Conservation (phyloP, 2,888 invertebrate species). For the Drosophila imparisetae region DNA sequence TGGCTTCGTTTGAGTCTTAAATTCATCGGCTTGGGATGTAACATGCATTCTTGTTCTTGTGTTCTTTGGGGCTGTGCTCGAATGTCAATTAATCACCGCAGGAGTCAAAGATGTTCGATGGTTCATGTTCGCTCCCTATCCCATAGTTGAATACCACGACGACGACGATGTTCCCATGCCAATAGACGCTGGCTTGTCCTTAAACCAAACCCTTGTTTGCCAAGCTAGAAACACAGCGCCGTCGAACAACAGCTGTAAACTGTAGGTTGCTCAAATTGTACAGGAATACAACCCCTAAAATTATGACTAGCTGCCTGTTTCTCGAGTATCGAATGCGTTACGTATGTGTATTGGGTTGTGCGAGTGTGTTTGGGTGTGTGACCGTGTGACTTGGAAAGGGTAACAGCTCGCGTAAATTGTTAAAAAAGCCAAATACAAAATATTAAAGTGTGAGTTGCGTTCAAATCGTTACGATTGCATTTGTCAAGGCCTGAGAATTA, state of each 20-base stretch:
- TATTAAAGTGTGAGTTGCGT: slow-evolving; percentile 60
- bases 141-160: slow-evolving; percentile 8
- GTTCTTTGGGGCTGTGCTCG: slow-evolving; percentile 37
- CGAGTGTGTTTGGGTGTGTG: slow-evolving; percentile 27
- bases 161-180: slow-evolving; percentile 57
- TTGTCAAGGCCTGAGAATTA: slow-evolving; percentile 76
- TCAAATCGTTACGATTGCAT: slow-evolving; percentile 68
- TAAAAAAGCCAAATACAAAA: slow-evolving; percentile 68
- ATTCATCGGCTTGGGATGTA: slow-evolving; percentile 25
- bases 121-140: slow-evolving; percentile 38
- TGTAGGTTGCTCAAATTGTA: slow-evolving; percentile 47
- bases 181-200: slow-evolving; percentile 52
- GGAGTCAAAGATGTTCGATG: slow-evolving; percentile 74
- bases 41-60: slow-evolving; percentile 33
- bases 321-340: slow-evolving; percentile 23
- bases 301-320: slow-evolving; percentile 60
- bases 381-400: slow-evolving; percentile 61
- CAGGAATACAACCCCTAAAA: slow-evolving; percentile 70
- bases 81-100: slow-evolving; percentile 78
- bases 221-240: slow-evolving; percentile 46
- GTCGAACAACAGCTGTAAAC: slow-evolving; percentile 63
- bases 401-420: slow-evolving; percentile 75
- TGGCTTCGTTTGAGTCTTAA: slow-evolving; percentile 21
- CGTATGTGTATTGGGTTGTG: slow-evolving; percentile 1
- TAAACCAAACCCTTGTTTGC: slow-evolving; percentile 70